Evolutionary conservation across 2,797 vertebrate species (phyloP), one percentile per base, ranked within the genome.

Genomic region (Mallotus villosus): DNA sequence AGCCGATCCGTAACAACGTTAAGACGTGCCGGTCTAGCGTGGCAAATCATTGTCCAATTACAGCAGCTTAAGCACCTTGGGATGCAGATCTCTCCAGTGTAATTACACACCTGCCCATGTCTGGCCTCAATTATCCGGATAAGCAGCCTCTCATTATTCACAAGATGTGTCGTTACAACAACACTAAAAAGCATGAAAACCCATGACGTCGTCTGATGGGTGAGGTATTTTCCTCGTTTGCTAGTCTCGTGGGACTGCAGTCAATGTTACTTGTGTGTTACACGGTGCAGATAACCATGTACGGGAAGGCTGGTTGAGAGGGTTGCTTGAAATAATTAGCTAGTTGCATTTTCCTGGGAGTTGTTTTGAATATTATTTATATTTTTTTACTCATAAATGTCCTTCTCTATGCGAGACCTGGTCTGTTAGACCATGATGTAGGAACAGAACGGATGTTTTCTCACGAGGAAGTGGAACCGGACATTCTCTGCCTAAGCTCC

Each of bases 1-100:
- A 70, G 19, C 25, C 27, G 57, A 63, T 3, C 27, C 0, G 29
- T 68, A 67, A 55, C 19, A 57, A 53, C 25, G 70, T 71, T n/a
- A 49, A 74, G 65, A 80, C 63, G 37, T 73, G 59, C 71, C 46
- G 67, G 21, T 55, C 60, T 69, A 79, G 22, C 72, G 66, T 25
- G 58, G 63, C 55, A 73, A 79, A 85, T 82, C 66, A 77, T 69
- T 79, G 78, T 71, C 71, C 77, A 81, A 72, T 83, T 81, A 79
- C 59, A 51, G 9, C n/a, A 72, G 57, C 65, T 63, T 79, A 69
- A 72, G 60, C 65, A 67, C 64, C 62, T 63, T 32, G 57, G 59
- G 49, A 73, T 74, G 73, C 46, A 68, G 76, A 77, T 67, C 60
- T 74, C 65, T 78, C 49, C 63, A 19, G 59, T 63, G 37, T 72